These are phyloP conservation scores for Sturnira hondurensis DNA, from an alignment of 2,113 vertebrate genomes.

Conservation along the genomic window DNA sequence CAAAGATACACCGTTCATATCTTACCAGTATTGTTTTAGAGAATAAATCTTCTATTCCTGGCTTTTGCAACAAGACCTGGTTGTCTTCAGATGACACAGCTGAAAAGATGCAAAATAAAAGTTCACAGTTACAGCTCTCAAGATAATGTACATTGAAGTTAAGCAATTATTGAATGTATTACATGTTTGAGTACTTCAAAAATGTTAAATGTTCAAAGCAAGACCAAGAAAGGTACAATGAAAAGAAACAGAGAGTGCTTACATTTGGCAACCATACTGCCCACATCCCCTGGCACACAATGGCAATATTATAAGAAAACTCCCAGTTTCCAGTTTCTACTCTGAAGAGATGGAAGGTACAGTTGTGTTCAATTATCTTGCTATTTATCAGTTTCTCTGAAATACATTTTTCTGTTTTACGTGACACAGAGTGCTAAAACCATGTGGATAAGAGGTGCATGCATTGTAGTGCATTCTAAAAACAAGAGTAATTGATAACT, in stretches of 20 bases:
- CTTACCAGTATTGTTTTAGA: too few relatives aligned
- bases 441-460: not conserved
- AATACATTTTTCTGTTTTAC: not conserved
- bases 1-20: too few relatives aligned
- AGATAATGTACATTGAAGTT: not conserved
- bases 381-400: not conserved
- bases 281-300: not conserved
- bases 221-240: not conserved
- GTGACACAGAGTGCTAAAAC: not conserved
- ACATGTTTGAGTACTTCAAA: not conserved
- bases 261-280: not conserved
- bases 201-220: not conserved
- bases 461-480: not conserved
- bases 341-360: not conserved
- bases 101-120: not conserved
- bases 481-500: not conserved
- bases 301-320: not conserved
- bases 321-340: not conserved
- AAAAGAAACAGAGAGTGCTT: not conserved
- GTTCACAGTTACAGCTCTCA: not conserved
- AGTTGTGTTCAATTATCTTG: not conserved
- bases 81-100: too few relatives aligned
- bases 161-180: not conserved
- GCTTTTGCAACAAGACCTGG: too few relatives aligned
- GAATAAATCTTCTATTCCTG: too few relatives aligned